phyloP scores from a whole-genome alignment of 2,888 invertebrate genomes.

The Agrochola litura region DNA sequence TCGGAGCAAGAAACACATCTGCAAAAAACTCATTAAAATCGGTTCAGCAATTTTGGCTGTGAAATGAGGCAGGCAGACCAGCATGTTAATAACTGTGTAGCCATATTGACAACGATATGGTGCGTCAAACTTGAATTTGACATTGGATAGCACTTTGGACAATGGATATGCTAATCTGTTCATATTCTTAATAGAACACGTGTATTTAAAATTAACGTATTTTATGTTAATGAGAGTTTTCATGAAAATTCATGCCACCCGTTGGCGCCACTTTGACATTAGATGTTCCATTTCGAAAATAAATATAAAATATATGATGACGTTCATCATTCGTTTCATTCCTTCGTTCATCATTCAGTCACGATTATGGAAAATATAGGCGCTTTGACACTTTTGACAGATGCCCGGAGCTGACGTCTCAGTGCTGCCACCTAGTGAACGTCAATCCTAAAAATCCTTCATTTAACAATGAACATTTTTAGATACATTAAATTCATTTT shows the following conservation, averaged over 20 bases:
- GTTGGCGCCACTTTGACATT: background rate
- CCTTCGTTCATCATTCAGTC: background rate
- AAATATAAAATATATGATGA: background rate
- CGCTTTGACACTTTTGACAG: no score
- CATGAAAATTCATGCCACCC: no score
- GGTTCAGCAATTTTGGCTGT: background rate
- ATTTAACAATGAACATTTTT: no score
- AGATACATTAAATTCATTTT: no score
- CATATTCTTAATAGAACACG: background rate
- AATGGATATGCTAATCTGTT: conserved; percentile 17
- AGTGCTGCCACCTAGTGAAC: no score
- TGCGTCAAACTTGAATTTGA: conserved; percentile 44
- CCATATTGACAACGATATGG: background rate
- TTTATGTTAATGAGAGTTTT: background rate
- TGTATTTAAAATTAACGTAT: background rate
- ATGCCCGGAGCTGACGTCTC: no score
- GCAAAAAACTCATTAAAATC: background rate
- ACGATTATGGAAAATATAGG: no score
- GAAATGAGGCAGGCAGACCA: background rate
- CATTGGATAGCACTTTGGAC: conserved; percentile 11
- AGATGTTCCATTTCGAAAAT: background rate
- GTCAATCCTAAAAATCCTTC: no score
- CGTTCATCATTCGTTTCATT: background rate
- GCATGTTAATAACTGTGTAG: background rate
- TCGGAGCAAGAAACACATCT: background rate